A percentile compares a stretch with the other conserved stretches of the same genome.
These are phyloP conservation scores for Amblyraja radiata DNA, from an alignment of 2,797 vertebrate genomes.

Conservation along the genomic window DNA sequence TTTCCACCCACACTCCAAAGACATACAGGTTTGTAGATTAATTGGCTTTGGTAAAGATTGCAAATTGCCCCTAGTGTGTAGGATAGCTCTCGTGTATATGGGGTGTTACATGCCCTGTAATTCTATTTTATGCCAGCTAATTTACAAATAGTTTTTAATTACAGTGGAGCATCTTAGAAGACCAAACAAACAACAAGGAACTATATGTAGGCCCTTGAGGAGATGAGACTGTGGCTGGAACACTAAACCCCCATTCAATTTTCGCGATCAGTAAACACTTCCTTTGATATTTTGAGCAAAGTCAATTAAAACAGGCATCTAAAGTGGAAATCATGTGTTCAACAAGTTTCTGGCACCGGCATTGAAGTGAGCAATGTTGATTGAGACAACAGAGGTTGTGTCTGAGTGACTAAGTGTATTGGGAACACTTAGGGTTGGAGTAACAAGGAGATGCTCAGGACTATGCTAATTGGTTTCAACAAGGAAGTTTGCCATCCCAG, in stretches of 20 bases:
- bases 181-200: neutral
- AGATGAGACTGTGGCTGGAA: neutral
- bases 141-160: neutral
- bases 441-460: too few relatives aligned
- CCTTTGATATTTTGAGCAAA: neutral
- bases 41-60: too few relatives aligned
- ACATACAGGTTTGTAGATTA: too few relatives aligned
- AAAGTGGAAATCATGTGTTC: neutral
- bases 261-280: neutral
- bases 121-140: neutral
- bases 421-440: neutral
- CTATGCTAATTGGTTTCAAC: too few relatives aligned
- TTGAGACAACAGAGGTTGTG: neutral
- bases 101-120: neutral
- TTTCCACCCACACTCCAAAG: too few relatives aligned
- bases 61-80: too few relatives aligned
- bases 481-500: too few relatives aligned
- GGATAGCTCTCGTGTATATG: too few relatives aligned
- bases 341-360: neutral
- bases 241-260: neutral
- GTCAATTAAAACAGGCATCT: neutral
- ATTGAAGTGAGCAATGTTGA: neutral
- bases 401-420: neutral
- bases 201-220: neutral
- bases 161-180: too few relatives aligned